Evolutionary conservation across 2,888 invertebrate genomes (phyloP), one percentile per base, ranked within the genome.

Genomic region (Syritta pipiens): DNA sequence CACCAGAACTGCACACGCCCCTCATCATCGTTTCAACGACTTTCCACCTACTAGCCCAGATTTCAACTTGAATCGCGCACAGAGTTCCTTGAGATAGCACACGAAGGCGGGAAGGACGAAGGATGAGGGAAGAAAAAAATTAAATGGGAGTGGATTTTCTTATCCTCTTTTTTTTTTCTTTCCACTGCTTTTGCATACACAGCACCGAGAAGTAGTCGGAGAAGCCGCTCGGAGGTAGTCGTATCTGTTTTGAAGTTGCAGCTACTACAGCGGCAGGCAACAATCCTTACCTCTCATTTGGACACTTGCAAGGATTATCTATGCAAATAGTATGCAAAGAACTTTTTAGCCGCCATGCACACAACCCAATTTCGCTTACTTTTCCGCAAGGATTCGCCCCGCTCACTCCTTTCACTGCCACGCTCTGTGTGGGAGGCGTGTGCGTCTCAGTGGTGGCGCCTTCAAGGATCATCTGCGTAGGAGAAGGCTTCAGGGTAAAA

Each of bases 11-110:
- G 17, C 49, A 65, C 26, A n/a, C n/a, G n/a, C n/a, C n/a, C n/a
- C n/a, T n/a, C 44, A 59, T 57, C 51, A 44, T 59, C 55, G 62
- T 59, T 60, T 74, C 53, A 62, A 79, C 24, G 44, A 74, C 62
- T 74, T 79, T 74, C 67, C 55, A 79, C 79, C 79, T 79, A 67
- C 55, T 79, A 62, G 67, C 79, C 74, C 62, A 68, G 74, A 74
- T 79, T 79, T 62, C 7, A 48, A 35, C 55, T 63, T 20, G 44
- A 74, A 46, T 62, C 67, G 28, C 9, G 35, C 30, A n/a, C n/a
- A n/a, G n/a, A 74, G 74, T 74, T 62, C 42, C 67, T 72, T 62
- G 62, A 37, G 37, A 14, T 37, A 65, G 49, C 22, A 44, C 30
- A 53, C 53, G 32, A 44, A 63, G 40, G 37, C 17, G 7, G 17